A percentile compares a stretch with the other conserved stretches of the same genome.
phyloP scores from a whole-genome alignment of 2,888 invertebrate species.

The Tipula vernalis region DNA sequence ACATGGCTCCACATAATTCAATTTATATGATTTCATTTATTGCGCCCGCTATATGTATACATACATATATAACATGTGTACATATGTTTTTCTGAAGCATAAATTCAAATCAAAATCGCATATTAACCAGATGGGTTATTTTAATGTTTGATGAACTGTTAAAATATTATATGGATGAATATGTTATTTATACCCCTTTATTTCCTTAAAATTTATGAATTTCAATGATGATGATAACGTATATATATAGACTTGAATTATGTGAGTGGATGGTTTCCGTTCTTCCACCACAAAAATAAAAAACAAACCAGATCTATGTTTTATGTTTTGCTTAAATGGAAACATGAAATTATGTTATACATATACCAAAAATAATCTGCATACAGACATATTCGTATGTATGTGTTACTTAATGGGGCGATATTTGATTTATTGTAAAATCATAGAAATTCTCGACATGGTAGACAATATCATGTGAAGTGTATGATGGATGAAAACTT shows the following conservation, averaged over 20 bases:
- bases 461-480: not conserved
- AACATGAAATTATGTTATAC: not conserved
- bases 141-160: conserved; percentile 4
- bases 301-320: not conserved
- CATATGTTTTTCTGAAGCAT: not conserved
- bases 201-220: not conserved
- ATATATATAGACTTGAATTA: not conserved
- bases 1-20: not conserved
- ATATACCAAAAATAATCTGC: not conserved
- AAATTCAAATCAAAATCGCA: not conserved
- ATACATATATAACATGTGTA: not conserved
- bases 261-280: not conserved
- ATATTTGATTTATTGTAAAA: not conserved
- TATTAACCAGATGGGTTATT: not conserved
- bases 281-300: not conserved
- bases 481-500: not conserved
- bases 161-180: not conserved
- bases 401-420: not conserved
- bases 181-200: not conserved
- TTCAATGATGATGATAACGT: not conserved
- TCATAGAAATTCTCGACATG: not conserved
- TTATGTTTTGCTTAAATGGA: not conserved
- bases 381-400: not conserved
- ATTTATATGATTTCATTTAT: not conserved
- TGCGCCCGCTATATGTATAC: not conserved